These are phyloP conservation scores for Alethe diademata DNA, from an alignment of 2,113 vertebrate genomes.

Conservation along the genomic window DNA sequence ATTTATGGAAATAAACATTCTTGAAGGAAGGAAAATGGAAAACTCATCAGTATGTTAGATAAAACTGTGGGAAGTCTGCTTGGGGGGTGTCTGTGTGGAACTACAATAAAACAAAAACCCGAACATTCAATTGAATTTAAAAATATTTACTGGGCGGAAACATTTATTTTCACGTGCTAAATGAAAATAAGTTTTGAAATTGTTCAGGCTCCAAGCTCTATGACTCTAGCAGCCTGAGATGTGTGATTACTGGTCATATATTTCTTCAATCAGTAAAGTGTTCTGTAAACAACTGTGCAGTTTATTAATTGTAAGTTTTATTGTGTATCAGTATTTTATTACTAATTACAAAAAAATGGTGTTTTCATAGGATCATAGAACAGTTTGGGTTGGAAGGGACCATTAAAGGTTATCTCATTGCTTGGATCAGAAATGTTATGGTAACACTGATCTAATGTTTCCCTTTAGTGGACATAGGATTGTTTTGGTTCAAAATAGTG, in stretches of 20 bases:
- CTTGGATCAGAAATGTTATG: not conserved
- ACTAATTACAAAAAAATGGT: not conserved
- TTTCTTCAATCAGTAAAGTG: not conserved
- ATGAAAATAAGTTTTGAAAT: constrained; percentile 17
- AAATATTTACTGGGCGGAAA: not conserved
- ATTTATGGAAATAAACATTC: not conserved
- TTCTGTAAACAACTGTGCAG: not conserved
- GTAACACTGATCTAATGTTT: not conserved
- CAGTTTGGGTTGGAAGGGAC: not conserved
- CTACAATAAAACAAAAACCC: not conserved
- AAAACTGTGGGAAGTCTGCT: not conserved
- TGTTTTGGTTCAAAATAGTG: not conserved
- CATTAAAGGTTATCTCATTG: not conserved
- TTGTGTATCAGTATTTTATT: constrained; percentile 19
- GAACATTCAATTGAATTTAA: not conserved
- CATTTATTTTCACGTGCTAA: not conserved
- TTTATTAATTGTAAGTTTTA: not conserved
- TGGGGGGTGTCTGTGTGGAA: not conserved
- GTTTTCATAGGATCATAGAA: not conserved
- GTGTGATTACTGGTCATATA: not conserved
- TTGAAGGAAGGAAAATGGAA: not conserved
- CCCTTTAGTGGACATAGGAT: not conserved
- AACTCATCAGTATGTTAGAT: not conserved
- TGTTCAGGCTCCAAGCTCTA: not conserved
- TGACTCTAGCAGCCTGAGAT: not conserved